Evolutionary conservation across 2,888 invertebrate species (phyloP), one percentile per base, ranked within the genome.

Genomic region (Acleris cristana): DNA sequence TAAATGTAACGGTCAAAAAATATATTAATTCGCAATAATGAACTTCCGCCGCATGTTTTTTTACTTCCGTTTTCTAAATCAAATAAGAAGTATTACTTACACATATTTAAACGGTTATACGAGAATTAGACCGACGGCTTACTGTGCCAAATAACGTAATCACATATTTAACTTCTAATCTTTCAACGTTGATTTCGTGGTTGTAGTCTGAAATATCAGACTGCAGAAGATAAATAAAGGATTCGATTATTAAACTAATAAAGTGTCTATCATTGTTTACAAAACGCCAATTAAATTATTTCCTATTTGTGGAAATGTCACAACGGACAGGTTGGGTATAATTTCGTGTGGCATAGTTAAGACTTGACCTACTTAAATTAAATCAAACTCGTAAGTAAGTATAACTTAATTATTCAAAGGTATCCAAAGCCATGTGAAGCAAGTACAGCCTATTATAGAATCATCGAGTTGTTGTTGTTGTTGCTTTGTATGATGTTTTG

Each of bases 81-180:
- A 52, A 61, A 45, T n/a, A 56, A 34, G 34, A 34, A 34, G 49
- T 58, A 16, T 26, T 44, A 55, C 49, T 7, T 16, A 60, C n/a
- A 65, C 51, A 66, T 30, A 56, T 40, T 52, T 56, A 45, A 52
- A 26, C n/a, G 58, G 67, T 54, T 63, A 67, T 40, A 18, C 40
- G 54, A 67, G 63, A 67, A 40, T 26, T 45, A 52, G 66, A 26
- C 58, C 63, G 49, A 45, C 49, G 18, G 26, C 52, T 48, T 51
- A 51, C 12, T 49, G 67, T 49, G 53, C 58, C 26, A 63, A 63
- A 63, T 40, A 40, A 40, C 14, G 40, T 40, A 40, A 40, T 40
- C 62, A 58, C 58, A 58, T 63, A 63, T 58, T 67, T 67, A 48
- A 63, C 48, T 54, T 53, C 59, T 60, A 40, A 58, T 66, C 56